Evolutionary conservation across 2,113 vertebrate genomes (phyloP), one percentile per base, ranked within the genome.

Genomic region (Ramphastos sulfuratus): DNA sequence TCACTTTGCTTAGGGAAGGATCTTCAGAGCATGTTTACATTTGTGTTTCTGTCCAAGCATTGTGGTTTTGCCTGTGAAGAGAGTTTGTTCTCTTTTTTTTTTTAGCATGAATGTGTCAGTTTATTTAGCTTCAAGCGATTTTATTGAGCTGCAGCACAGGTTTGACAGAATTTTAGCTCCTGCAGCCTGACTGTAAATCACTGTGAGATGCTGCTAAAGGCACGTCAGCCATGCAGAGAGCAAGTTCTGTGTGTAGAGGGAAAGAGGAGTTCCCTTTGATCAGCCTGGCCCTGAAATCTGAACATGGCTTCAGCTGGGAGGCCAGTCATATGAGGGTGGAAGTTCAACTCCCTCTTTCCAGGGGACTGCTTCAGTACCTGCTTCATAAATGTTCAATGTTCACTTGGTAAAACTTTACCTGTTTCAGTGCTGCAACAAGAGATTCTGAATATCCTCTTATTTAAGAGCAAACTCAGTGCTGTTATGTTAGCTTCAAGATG

Each of bases 171-270:
- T 96, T 82, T 83, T 76, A 2, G 9, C 56, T 95, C 64, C 66
- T 75, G 27, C 81, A 90, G 56, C 33, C 15, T 7, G 77, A 61
- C 85, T 91, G 90, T 95, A 96, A 95, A 95, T 96, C 93, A 87
- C 30, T 24, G 31, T 3, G 48, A 66, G 71, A 85, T 95, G 82
- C 85, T 95, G 27, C 89, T 78, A 12, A 65, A 75, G 60, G 70
- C 84, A 95, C 9, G 67, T 94, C 90, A 74, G 92, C 86, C 1
- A 1, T 7, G 15, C 14, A 80, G 65, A 93, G 52, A 58, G 65
- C 39, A 71, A 74, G 59, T 74, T 87, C 88, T 74, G 48, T 9
- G 2, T 2, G 20, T 23, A 65, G 54, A 31, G 44, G 4, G 24
- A 60, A 30, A 82, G 63, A 84, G 5, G 66, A 73, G 37, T 67